Conservation (phyloP, 2,888 invertebrate species). For the Chesias legatella region DNA sequence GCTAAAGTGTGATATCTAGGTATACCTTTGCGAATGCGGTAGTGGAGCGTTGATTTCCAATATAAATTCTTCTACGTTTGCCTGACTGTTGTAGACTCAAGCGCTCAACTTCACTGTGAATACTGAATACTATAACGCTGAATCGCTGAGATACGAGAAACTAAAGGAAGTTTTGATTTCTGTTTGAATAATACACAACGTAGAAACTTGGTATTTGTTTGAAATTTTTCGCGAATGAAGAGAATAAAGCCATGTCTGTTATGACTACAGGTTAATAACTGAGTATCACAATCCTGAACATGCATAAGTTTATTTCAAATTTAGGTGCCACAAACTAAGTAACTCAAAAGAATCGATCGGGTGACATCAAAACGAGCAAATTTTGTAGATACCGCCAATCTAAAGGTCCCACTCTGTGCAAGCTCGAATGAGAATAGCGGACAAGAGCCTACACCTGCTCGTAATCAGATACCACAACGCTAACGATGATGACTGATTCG, state of each 20-base stretch:
- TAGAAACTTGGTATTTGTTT: constrained; percentile 42
- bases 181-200: constrained; percentile 53
- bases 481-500: constrained; percentile 22
- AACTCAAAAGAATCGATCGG: constrained; percentile 28
- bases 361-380: constrained; percentile 45
- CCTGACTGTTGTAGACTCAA: constrained; percentile 28
- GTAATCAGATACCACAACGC: constrained; percentile 56
- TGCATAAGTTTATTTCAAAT: neutral
- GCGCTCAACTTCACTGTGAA: constrained; percentile 43
- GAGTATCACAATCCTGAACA: constrained; percentile 1
- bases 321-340: neutral
- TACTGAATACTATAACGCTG: constrained; percentile 51
- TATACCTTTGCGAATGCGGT: constrained; percentile 33
- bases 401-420: constrained; percentile 63
- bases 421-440: constrained; percentile 58
- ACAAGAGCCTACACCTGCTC: constrained; percentile 59
- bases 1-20: constrained; percentile 2
- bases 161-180: constrained; percentile 64
- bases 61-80: constrained; percentile 30
- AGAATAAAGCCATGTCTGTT: constrained; percentile 20
- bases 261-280: constrained; percentile 15
- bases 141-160: constrained; percentile 40
- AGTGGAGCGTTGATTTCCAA: constrained; percentile 28
- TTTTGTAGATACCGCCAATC: constrained; percentile 47
- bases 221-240: constrained; percentile 28